Base-by-base conservation (phyloP, 2,113 vertebrate genomes). In the Meles meles region DNA sequence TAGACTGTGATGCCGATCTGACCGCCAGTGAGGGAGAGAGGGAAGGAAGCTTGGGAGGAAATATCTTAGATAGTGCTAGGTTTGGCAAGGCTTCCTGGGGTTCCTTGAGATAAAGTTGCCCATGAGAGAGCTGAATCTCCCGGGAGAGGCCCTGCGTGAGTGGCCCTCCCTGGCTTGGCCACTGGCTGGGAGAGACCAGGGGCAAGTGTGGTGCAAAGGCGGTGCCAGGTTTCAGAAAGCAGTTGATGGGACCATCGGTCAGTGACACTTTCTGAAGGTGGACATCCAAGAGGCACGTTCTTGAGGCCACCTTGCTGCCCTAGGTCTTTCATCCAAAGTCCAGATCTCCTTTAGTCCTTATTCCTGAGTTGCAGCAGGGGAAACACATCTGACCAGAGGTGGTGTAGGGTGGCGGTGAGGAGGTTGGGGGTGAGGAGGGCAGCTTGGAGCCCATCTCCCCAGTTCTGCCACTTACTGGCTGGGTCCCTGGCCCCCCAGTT, bases 111-210 rank as follows among this genome's bases (percentile, higher is more conserved):
- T 44, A 15, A 4, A 23, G 69, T 17, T 25, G 10, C 37, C 8
- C 0, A 0, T 10, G 27, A 42, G 17, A 42, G 5, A 17, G 37
- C 44, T 0, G 1, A 18, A 3, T 49, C 25, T 57, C 34, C 42
- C 21, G 1, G 55, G 37, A 55, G 34, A 18, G 10, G 2, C 63
- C 55, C 55, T 90, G 59, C 52, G 31, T n/a, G 25, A 52, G 34
- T 42, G 27, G 72, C 44, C 18, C 44, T 47, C 17, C 65, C 39
- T 14, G 15, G 37, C 17, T 59, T 37, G 67, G 42, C 21, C 55
- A 6, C 47, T 39, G 71, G 23, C 74, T 77, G 25, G 20, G 57
- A 21, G 79, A 34, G 34, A 7, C 47, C 55, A 5, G 34, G 55
- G 21, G 12, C 57, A 0, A 57, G 86, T 15, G 10, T n/a, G 49